Conservation (phyloP, 2,797 vertebrate genomes). For the Chelidonichthys spinosus region DNA sequence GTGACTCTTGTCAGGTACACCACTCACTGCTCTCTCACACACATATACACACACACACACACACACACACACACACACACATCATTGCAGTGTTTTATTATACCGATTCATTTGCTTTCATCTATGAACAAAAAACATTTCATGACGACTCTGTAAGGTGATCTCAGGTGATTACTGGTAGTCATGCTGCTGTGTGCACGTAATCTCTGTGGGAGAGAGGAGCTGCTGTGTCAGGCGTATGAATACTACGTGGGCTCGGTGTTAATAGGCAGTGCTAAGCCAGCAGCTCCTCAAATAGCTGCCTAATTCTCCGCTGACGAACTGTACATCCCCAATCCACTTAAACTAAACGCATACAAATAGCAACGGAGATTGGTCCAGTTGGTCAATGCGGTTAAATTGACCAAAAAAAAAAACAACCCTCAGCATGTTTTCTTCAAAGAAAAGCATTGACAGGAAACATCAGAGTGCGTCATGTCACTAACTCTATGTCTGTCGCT, state of each 20-base stretch:
- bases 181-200: conserved; percentile 11
- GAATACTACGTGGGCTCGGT: conserved; percentile 43
- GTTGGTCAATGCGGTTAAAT: neutral
- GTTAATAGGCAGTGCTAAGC: conserved; percentile 59
- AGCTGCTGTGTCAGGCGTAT: conserved; percentile 71
- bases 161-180: neutral
- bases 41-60: neutral
- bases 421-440: neutral
- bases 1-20: conserved; percentile 71
- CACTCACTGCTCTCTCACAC: conserved; percentile 39
- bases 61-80: neutral
- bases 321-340: conserved; percentile 33
- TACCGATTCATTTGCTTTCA: neutral
- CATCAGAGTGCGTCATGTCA: neutral
- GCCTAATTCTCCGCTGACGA: conserved; percentile 64
- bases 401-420: neutral
- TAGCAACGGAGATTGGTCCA: neutral
- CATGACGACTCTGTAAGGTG: neutral
- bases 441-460: too few relatives aligned
- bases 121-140: neutral
- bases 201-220: conserved; percentile 68
- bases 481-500: conserved; percentile 9
- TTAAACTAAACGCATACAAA: conserved; percentile 21
- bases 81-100: neutral
- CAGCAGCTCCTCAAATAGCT: conserved; percentile 69